Evolutionary conservation across 2,888 invertebrate species (phyloP), one percentile per base, ranked within the genome.

Genomic region (Orchestes rusci): DNA sequence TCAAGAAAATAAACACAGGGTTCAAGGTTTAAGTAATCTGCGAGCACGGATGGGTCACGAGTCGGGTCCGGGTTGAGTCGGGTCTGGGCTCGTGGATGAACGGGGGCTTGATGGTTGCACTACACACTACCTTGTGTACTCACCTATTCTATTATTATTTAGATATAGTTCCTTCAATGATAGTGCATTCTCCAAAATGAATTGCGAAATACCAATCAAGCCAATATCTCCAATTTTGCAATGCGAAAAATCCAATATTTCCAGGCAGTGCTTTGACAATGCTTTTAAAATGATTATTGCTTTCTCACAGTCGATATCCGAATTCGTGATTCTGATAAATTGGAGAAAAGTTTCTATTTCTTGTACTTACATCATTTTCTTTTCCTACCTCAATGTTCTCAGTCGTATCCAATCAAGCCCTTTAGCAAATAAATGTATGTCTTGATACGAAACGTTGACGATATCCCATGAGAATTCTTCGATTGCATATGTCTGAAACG

Each of bases 221-320:
- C 66, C 67, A 12, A 53, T 45, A 45, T 67, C 59, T 1, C 54
- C 53, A 35, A 68, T 59, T 49, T 59, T 57, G 45, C 68, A 67
- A 53, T 66, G 65, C 2, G 65, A 65, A 49, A 67, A 61, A 47
- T 67, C 66, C 16, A 67, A 39, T 16, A 52, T 52, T 39, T 47
- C 48, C 13, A 68, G 49, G 4, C 5, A 7, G 41, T 66, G 62
- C 41, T 56, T 58, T 15, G 51, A 27, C 12, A 67, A 45, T 18
- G 59, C 39, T 40, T 59, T 61, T 7, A 66, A 37, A 17, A 68
- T 56, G 39, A 56, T 55, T 20, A 54, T 54, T 3, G 59, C 39
- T 53, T 62, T 63, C 3, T 54, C 53, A 34, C 64, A 62, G 45
- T 64, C 59, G 36, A 68, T 58, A 46, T 61, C 61, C 4, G 65